A percentile compares a stretch with the other conserved stretches of the same genome.
Conservation (phyloP, 1,140 invertebrate genomes). For the Octopus bimaculoides region DNA sequence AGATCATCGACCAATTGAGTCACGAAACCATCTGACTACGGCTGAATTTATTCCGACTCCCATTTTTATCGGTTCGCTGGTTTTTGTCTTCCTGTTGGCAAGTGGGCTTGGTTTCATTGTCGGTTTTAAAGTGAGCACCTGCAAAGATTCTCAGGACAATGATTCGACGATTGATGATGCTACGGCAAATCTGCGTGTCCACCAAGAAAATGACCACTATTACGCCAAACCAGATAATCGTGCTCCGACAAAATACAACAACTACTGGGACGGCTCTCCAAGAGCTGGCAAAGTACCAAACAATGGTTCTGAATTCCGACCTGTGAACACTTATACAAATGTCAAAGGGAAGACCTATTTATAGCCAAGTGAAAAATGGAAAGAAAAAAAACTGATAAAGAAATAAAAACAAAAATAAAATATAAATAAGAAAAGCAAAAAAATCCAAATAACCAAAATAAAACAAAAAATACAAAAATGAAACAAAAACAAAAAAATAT, state of each 20-base stretch:
- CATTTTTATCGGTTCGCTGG: background rate
- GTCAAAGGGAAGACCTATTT: background rate
- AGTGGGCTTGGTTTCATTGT: background rate
- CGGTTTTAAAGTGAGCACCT: constrained; percentile 9
- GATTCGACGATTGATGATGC: constrained; percentile 1
- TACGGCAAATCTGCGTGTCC: background rate
- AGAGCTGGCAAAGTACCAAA: background rate
- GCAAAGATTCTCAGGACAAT: background rate
- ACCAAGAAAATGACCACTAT: constrained; percentile 5
- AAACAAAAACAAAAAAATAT: background rate
- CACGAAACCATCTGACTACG: background rate
- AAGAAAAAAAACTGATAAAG: background rate
- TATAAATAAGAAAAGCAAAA: background rate
- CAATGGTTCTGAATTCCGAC: background rate
- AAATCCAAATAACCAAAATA: background rate
- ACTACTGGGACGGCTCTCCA: background rate
- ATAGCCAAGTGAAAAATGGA: background rate
- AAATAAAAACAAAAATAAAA: constrained; percentile 6
- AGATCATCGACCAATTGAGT: background rate
- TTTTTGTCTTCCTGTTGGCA: background rate
- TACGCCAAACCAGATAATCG: constrained; percentile 1
- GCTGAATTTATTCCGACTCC: background rate
- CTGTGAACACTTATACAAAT: constrained; percentile 3
- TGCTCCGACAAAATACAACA: background rate
- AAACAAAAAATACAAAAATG: background rate